These are phyloP conservation scores for Catocala nupta DNA, from an alignment of 2,888 invertebrate species.

Conservation along the genomic window DNA sequence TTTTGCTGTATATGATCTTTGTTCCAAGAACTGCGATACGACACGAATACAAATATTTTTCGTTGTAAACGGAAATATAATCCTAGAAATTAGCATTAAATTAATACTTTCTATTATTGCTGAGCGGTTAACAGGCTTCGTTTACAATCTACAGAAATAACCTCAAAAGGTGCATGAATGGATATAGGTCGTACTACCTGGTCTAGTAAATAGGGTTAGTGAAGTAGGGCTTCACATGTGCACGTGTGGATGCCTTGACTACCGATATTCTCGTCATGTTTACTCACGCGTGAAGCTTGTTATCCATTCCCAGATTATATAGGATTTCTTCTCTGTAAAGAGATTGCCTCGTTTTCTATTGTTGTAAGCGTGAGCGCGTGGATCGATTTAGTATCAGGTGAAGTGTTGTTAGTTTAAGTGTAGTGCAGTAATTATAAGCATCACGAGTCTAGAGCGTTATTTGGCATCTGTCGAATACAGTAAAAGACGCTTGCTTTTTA, in stretches of 20 bases:
- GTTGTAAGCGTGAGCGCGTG: too few species aligned
- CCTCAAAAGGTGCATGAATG: conserved; percentile 52
- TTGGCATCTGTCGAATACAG: too few species aligned
- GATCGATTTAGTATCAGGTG: too few species aligned
- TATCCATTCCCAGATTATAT: conserved; percentile 48
- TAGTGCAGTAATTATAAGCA: too few species aligned
- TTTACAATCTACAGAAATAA: conserved; percentile 21
- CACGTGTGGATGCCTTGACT: conserved; percentile 68
- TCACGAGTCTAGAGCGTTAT: too few species aligned
- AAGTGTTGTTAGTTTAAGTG: too few species aligned
- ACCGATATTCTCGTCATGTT: conserved; percentile 57
- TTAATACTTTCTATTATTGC: conserved; percentile 7
- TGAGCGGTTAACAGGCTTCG: conserved; percentile 29
- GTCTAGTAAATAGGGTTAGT: conserved; percentile 78
- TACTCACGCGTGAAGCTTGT: conserved; percentile 65
- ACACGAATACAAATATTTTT: not conserved
- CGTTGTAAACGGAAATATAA: not conserved
- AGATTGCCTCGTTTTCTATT: too few species aligned
- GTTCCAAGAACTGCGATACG: conserved; percentile 29
- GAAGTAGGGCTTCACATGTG: conserved; percentile 73
- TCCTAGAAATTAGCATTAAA: not conserved
- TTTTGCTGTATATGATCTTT: conserved; percentile 32
- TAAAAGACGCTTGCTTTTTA: too few species aligned
- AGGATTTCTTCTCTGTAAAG: conserved; percentile 33
- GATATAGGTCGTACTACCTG: conserved; percentile 62